Conservation (phyloP, 2,888 invertebrate genomes). For the Hoplodrina blanda region DNA sequence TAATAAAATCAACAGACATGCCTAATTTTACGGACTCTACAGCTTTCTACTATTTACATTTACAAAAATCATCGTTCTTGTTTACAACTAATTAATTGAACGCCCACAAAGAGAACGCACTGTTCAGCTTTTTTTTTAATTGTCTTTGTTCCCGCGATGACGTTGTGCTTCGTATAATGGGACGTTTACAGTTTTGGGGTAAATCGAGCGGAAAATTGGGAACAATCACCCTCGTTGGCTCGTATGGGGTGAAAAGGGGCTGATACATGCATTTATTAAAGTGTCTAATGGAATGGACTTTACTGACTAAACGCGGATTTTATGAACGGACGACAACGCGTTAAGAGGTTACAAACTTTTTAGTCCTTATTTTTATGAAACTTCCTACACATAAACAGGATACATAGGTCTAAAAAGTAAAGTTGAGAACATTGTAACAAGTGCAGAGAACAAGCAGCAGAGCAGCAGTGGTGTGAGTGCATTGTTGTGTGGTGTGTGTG, state of each 20-base stretch:
- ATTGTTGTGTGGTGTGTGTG: too few species aligned
- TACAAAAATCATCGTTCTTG: constrained; percentile 89
- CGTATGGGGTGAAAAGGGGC: constrained; percentile 61
- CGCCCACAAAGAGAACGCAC: constrained; percentile 79
- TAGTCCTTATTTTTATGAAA: too few species aligned
- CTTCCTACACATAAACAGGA: too few species aligned
- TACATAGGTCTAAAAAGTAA: too few species aligned
- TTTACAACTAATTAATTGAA: constrained; percentile 90
- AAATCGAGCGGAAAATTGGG: constrained; percentile 90
- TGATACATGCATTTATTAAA: constrained; percentile 46
- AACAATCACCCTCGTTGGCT: constrained; percentile 75
- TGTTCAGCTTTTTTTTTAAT: constrained; percentile 80
- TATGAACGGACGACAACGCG: not conserved
- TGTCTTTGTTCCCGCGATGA: constrained; percentile 81
- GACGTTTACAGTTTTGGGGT: constrained; percentile 81
- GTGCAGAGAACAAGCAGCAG: too few species aligned
- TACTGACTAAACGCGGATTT: constrained; percentile 7
- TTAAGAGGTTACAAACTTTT: too few species aligned
- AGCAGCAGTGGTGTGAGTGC: too few species aligned
- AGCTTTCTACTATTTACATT: constrained; percentile 88
- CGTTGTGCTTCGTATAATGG: constrained; percentile 77
- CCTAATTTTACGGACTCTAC: constrained; percentile 83
- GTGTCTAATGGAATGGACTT: constrained; percentile 39
- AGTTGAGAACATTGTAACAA: too few species aligned
- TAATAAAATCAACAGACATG: constrained; percentile 82